Evolutionary conservation across 1,140 invertebrate genomes (phyloP), one percentile per base, ranked within the genome.

Genomic region (Apis cerana): DNA sequence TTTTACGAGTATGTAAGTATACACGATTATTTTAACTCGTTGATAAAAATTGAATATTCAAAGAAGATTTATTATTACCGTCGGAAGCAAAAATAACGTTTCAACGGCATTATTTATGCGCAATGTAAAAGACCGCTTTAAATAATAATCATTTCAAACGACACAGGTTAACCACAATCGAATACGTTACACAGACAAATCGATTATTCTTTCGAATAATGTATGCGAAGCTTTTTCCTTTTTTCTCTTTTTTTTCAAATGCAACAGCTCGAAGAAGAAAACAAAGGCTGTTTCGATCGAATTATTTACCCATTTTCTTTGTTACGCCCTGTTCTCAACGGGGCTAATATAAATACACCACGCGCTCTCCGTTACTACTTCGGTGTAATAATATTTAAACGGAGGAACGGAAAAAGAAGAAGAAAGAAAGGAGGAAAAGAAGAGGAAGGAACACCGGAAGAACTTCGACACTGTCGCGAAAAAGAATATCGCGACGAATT

Each of bases 141-240:
- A 71, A 71, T 71, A 71, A 19, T 52, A 27, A 80, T n/a, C 19
- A 70, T 15, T 79, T 13, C 48, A 79, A 70, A 70, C 43, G 43
- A 50, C 15, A 8, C 19, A 23, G 65, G 12, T 79, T 70, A 70
- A 79, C 11, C 43, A 79, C 19, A 50, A 50, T 33, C 43, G 67
- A 52, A n/a, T 56, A 8, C 33, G 12, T 43, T 23, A 19, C n/a
- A 68, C n/a, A 12, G 15, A 0, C 17, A 48, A 50, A 69, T 78
- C 65, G 54, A 78, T 78, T 69, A 69, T 69, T 78, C 43, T 15
- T 2, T 7, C 15, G 17, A 79, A 79, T 64, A 72, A 71, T 43
- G 21, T 11, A 43, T 13, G 17, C 10, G 33, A 3, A 8, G n/a
- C 12, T 21, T 72, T 58, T 33, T 33, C 3, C 27, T 27, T 27